Evolutionary conservation across 2,888 invertebrate genomes (phyloP).

Genomic region (Drosophila eohydei): DNA sequence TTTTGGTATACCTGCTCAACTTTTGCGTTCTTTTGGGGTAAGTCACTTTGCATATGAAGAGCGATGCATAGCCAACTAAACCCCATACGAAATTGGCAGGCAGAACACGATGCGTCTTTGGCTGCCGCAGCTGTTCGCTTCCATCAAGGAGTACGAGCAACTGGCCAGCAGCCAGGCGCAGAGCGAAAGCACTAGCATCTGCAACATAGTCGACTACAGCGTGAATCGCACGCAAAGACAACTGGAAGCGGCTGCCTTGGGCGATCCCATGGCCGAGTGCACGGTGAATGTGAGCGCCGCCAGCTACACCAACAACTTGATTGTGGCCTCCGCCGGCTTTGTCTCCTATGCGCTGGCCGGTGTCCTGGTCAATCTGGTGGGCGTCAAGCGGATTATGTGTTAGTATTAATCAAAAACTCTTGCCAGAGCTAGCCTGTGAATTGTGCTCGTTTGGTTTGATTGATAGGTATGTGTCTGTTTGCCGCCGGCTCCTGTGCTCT

Average conservation of each 20-base stretch:
- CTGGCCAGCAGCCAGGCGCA: slow-evolving; percentile 53
- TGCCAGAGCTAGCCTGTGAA: neutral
- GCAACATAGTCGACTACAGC: slow-evolving; percentile 76
- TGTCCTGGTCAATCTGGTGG: slow-evolving; percentile 86
- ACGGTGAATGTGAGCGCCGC: slow-evolving; percentile 85
- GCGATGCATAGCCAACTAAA: neutral
- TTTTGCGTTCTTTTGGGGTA: slow-evolving; percentile 89
- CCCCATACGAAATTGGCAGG: slow-evolving; percentile 82
- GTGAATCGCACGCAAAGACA: slow-evolving; percentile 73
- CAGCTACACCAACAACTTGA: slow-evolving; percentile 89
- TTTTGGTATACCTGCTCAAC: slow-evolving; percentile 88
- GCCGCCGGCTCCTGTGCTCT: slow-evolving; percentile 86
- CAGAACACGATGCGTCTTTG: slow-evolving; percentile 93
- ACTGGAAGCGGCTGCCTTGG: slow-evolving; percentile 26
- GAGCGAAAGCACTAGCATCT: slow-evolving; percentile 53
- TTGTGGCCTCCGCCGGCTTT: slow-evolving; percentile 88
- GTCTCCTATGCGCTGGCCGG: slow-evolving; percentile 87
- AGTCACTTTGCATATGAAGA: slow-evolving; percentile 28
- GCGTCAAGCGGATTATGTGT: slow-evolving; percentile 86
- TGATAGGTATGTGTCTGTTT: slow-evolving; percentile 82
- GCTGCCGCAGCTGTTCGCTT: slow-evolving; percentile 93
- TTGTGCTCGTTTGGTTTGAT: slow-evolving; percentile 1
- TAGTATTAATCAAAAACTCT: slow-evolving; percentile 47
- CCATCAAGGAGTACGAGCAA: slow-evolving; percentile 86
- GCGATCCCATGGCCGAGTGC: slow-evolving; percentile 27